Evolutionary conservation across 2,888 invertebrate genomes (phyloP).

Genomic region (Phorcus lineatus): DNA sequence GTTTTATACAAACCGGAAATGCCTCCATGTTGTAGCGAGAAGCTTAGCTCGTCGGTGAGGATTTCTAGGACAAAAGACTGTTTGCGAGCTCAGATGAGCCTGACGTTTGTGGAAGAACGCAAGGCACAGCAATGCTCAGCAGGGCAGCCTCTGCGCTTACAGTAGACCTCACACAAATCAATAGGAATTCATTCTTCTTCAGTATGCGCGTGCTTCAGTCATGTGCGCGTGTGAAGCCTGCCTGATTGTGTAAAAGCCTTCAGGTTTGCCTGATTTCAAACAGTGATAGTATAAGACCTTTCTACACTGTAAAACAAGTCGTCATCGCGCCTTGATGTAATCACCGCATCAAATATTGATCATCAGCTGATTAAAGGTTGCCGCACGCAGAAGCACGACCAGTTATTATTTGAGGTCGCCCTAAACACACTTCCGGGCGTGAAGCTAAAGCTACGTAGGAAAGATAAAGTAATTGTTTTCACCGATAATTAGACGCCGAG

Average conservation of each 20-base stretch:
- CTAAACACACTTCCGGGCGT: neutral
- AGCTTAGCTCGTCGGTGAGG: neutral
- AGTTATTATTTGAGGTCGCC: neutral
- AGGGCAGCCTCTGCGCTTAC: too few species aligned
- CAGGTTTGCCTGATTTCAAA: slow-evolving; percentile 9
- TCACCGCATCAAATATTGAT: slow-evolving; percentile 17
- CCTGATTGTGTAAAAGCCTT: neutral
- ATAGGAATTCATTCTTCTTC: too few species aligned
- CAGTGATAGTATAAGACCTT: slow-evolving; percentile 7
- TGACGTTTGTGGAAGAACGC: too few species aligned
- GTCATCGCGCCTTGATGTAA: slow-evolving; percentile 15
- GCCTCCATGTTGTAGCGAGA: neutral
- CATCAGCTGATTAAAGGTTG: neutral
- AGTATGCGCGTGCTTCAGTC: neutral
- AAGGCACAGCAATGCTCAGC: too few species aligned
- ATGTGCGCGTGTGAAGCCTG: slow-evolving; percentile 7
- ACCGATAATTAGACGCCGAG: neutral
- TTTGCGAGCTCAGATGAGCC: too few species aligned
- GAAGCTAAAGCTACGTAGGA: neutral
- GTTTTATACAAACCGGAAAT: neutral
- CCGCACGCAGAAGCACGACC: neutral
- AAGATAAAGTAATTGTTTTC: neutral
- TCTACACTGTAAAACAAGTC: slow-evolving; percentile 17
- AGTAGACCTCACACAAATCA: too few species aligned
- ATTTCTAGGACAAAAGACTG: too few species aligned